Evolutionary conservation across 2,888 invertebrate genomes (phyloP).

Genomic region (Chironomus tentans): DNA sequence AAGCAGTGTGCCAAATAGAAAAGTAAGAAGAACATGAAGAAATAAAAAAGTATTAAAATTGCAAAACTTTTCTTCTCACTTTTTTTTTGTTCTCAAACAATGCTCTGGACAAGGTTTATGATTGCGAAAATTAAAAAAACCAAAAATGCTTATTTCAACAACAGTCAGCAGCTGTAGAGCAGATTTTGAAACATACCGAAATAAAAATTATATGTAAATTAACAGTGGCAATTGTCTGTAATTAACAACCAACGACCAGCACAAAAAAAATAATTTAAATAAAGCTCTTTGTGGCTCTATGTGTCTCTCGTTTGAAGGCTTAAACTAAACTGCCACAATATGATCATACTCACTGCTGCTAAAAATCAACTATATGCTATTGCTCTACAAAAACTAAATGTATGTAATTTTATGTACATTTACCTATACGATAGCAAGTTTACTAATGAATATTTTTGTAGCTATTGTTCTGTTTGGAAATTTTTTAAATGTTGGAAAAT

Average conservation of each 20-base stretch:
- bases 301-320: neutral
- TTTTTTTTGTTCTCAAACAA: neutral
- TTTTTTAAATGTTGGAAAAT: neutral
- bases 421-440: neutral
- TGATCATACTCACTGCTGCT: neutral
- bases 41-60: neutral
- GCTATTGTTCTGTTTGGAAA: conserved; percentile 4
- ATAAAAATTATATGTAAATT: neutral
- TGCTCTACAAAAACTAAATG: neutral
- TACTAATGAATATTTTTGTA: neutral
- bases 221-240: neutral
- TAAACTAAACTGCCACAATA: conserved; percentile 10
- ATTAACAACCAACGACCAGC: neutral
- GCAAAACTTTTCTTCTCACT: neutral
- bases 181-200: neutral
- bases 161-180: neutral
- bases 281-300: neutral
- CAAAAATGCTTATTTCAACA: neutral
- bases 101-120: neutral
- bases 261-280: neutral
- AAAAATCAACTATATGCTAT: too few species aligned
- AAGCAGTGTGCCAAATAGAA: neutral
- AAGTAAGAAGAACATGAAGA: neutral
- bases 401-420: neutral
- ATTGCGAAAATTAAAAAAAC: neutral